Percentiles rank a stretch among this genome's conserved stretches.
phyloP scores from a whole-genome alignment of 2,888 invertebrate species.

The Copidosoma aretas region DNA sequence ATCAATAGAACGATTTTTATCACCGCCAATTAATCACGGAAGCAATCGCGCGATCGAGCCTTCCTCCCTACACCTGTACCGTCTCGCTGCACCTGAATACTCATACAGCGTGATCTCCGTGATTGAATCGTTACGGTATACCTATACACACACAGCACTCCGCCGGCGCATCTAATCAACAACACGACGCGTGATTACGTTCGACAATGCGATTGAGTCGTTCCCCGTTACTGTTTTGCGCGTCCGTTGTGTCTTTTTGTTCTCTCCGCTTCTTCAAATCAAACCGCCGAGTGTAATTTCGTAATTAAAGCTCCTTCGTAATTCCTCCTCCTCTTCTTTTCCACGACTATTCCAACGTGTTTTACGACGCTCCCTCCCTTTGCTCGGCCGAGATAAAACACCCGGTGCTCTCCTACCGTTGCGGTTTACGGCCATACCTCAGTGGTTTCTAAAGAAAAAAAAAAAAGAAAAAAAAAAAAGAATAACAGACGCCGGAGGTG shows the following conservation, averaged over 20 bases:
- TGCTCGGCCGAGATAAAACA: not conserved
- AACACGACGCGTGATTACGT: not conserved
- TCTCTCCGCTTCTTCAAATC: constrained; percentile 3
- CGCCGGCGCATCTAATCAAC: too few relatives aligned
- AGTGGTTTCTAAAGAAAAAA: not conserved
- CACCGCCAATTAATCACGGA: too few relatives aligned
- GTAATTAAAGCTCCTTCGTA: constrained; percentile 8
- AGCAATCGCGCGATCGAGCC: too few relatives aligned
- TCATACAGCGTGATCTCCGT: too few relatives aligned
- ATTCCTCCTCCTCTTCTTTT: not conserved
- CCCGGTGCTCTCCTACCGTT: not conserved
- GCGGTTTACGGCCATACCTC: not conserved
- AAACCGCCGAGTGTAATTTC: not conserved
- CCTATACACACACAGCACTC: too few relatives aligned
- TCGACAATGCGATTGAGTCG: not conserved
- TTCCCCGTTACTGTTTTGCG: not conserved
- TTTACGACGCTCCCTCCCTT: not conserved
- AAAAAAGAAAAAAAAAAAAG: not conserved
- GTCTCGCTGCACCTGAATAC: too few relatives aligned
- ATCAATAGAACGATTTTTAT: too few relatives aligned
- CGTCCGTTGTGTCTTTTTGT: not conserved
- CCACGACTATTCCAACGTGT: not conserved
- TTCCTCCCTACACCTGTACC: too few relatives aligned
- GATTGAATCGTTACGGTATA: too few relatives aligned
- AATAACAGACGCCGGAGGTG: too few relatives aligned